Evolutionary conservation across 1,140 invertebrate genomes (phyloP), one percentile per base, ranked within the genome.

Genomic region (Gonioctena quinquepunctata): DNA sequence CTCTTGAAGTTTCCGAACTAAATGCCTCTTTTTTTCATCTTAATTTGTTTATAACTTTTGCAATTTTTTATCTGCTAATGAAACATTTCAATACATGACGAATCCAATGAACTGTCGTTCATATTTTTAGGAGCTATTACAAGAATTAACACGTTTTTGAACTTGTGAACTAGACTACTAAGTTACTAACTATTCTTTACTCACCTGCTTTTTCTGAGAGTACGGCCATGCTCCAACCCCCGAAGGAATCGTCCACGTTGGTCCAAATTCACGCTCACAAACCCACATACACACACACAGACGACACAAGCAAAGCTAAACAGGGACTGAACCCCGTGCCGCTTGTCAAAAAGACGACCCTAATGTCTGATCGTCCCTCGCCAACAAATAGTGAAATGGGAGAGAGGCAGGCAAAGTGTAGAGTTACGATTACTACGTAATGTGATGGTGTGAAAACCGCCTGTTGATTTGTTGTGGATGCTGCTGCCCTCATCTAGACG

Each of bases 291-390:
- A 16, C 54, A 21, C 25, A 21, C 7, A 25, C 5, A 57, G 21
- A 25, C 54, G 21, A 57, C 54, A 57, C 54, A 23, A 57, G 18
- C 54, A 57, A 22, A 57, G 19, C 54, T 57, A 57, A 57, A 57
- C 54, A 11, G 54, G 54, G 16, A 57, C 54, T 57, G 54, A 57
- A 22, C 18, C 21, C 11, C n/a, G 13, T 13, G 33, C 33, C 25
- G n/a, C 25, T 25, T 49, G 54, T 57, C 54, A 57, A 57, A 57
- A 57, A 57, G 54, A 57, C 21, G 54, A 25, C 54, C 54, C 54
- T 57, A 57, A 57, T n/a, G 13, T 22, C 13, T 22, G 25, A 23
- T 23, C 54, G 54, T n/a, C 54, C 54, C 54, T 57, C 54, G 21
- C 54, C 16, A 42, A n/a, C 33, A 42, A 57, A 57, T 57, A 57